phyloP scores from a whole-genome alignment of 2,888 invertebrate genomes.

The Drosophila gaucha region DNA sequence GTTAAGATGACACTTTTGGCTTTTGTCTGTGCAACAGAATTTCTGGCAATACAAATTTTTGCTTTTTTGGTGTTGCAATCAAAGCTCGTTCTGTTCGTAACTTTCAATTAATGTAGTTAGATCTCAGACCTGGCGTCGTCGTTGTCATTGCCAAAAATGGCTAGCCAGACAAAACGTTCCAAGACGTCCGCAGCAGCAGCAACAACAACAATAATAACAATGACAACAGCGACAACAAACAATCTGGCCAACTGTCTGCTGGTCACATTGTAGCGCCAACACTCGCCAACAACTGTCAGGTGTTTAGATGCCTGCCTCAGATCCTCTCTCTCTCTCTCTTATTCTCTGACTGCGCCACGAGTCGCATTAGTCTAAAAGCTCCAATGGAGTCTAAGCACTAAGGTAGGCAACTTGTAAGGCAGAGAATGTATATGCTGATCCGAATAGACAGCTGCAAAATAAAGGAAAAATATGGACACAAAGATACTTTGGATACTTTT shows the following conservation, averaged over 20 bases:
- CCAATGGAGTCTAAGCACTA: constrained; percentile 16
- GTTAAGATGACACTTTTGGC: constrained; percentile 38
- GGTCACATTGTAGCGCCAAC: constrained; percentile 67
- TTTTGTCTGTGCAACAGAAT: constrained; percentile 18
- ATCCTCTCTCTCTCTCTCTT: constrained; percentile 27
- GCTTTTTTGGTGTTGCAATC: constrained; percentile 45
- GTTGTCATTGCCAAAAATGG: constrained; percentile 72
- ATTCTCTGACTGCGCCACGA: constrained; percentile 57
- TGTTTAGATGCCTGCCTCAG: constrained; percentile 66
- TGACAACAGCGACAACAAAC: constrained; percentile 47
- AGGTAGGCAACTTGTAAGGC: background rate
- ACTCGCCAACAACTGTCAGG: constrained; percentile 71
- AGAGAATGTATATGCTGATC: background rate
- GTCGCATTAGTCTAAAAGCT: constrained; percentile 39
- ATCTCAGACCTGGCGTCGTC: constrained; percentile 45
- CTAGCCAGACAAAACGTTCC: constrained; percentile 50
- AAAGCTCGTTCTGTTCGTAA: constrained; percentile 25
- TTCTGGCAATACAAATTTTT: constrained; percentile 12
- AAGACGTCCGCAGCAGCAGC: constrained; percentile 28
- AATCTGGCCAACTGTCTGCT: constrained; percentile 42
- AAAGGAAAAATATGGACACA: too few species aligned
- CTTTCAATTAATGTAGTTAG: constrained; percentile 54
- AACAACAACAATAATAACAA: constrained; percentile 46
- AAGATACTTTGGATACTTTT: too few species aligned
- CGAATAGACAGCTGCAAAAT: background rate